Evolutionary conservation across 2,797 vertebrate species (phyloP).

Genomic region (Anabacerthia variegaticeps): DNA sequence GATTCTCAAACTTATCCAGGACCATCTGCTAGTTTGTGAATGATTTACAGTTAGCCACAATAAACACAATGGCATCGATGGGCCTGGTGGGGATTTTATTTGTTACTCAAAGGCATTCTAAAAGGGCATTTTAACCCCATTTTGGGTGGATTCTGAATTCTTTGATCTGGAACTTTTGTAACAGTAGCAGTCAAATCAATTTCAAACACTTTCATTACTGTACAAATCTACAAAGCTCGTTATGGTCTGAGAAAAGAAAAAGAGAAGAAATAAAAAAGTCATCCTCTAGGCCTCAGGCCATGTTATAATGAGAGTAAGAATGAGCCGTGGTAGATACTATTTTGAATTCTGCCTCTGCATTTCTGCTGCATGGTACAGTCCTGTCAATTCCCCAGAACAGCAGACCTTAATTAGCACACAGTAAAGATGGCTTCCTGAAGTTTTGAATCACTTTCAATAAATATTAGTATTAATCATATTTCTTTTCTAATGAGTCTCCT

Average conservation of each 20-base stretch:
- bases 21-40: constrained; percentile 48
- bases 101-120: constrained; percentile 13
- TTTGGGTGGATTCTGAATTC: constrained; percentile 13
- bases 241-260: neutral
- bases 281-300: constrained; percentile 63
- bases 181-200: constrained; percentile 70
- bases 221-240: constrained; percentile 66
- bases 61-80: constrained; percentile 10
- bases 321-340: neutral
- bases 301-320: constrained; percentile 72
- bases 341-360: neutral
- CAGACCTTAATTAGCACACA: constrained; percentile 2
- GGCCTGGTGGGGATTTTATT: neutral
- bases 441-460: constrained; percentile 25
- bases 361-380: neutral
- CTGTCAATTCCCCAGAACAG: constrained; percentile 11
- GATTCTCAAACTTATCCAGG: constrained; percentile 3
- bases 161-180: constrained; percentile 71
- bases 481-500: neutral
- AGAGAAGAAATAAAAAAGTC: constrained; percentile 2
- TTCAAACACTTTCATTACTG: constrained; percentile 73
- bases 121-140: neutral
- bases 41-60: constrained; percentile 15
- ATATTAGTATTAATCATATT: constrained; percentile 17
- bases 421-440: constrained; percentile 44